Evolutionary conservation across 35 echinoderm and acorn worm genomes (phyloP), one percentile per base, ranked within the genome.

Genomic region (Strongylocentrotus purpuratus): DNA sequence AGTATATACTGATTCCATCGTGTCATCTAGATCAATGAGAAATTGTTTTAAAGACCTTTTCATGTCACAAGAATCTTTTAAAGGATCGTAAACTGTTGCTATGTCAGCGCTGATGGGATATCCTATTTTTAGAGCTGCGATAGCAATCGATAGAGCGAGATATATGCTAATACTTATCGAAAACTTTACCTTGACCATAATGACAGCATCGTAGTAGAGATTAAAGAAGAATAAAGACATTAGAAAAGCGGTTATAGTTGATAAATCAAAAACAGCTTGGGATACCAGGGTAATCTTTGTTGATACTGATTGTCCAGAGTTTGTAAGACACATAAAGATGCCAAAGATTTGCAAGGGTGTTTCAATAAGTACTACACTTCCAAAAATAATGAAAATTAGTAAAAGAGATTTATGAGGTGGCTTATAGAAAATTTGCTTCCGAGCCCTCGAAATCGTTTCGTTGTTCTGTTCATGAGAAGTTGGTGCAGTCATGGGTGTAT

Each of bases 121-220:
- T 28, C 65, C 65, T 78, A 78, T 78, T 78, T n/a, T 78, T 4
- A 78, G 65, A 22, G 65, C 65, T 28, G 65, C 65, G 65, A 28
- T 78, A n/a, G 65, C 20, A 78, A 78, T 78, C 2, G 22, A 28
- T 7, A 78, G 65, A 28, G 65, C 65, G 28, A 78, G 28, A 22
- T 28, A 78, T 78, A 78, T 78, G 65, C 65, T 28, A 22, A 78
- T 31, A 78, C 22, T 18, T 78, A 78, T 78, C 28, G 65, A 78
- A 78, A 78, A 78, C 28, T 78, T 78, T n/a, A 22, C 20, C 65
- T 78, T 78, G 65, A 7, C 65, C n/a, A 78, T 78, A 7, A 78
- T 78, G 20, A 78, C 65, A 78, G 65, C 65, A 78, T 78, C 65
- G 65, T 78, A 78, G 65, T 78, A 78, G 65, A n/a, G n/a, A 78